A percentile compares a stretch with the other conserved stretches of the same genome.
These are phyloP conservation scores for Dryas iulia DNA, from an alignment of 1,140 invertebrate species.

Conservation along the genomic window DNA sequence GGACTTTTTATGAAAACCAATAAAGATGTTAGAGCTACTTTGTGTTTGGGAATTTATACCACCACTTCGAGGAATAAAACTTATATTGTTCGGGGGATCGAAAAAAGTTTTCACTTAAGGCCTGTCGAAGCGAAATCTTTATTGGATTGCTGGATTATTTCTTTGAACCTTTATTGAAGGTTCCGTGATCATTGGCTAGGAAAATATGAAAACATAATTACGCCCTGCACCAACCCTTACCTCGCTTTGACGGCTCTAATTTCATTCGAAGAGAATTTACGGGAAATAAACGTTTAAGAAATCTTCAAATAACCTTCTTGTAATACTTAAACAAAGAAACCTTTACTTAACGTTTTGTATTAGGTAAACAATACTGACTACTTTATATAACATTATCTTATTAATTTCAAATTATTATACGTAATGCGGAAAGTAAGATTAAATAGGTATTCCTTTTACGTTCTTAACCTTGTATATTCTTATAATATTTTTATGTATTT, in stretches of 20 bases:
- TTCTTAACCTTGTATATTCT: too few species aligned
- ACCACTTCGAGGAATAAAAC: slow-evolving; percentile 75
- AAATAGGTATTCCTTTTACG: too few species aligned
- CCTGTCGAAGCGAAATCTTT: slow-evolving; percentile 72
- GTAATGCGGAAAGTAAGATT: too few species aligned
- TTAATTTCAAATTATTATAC: too few species aligned
- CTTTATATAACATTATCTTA: background rate
- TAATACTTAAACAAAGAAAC: background rate
- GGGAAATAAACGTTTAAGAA: slow-evolving; percentile 1
- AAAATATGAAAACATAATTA: slow-evolving; percentile 61
- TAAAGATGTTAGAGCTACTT: slow-evolving; percentile 78
- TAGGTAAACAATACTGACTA: background rate
- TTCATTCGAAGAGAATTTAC: slow-evolving; percentile 16
- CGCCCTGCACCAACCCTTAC: slow-evolving; percentile 31
- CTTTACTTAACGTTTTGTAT: background rate
- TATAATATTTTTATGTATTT: too few species aligned
- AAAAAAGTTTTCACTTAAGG: slow-evolving; percentile 77
- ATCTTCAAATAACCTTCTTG: slow-evolving; percentile 5
- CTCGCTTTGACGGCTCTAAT: slow-evolving; percentile 26
- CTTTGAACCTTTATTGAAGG: slow-evolving; percentile 51
- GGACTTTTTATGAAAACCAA: slow-evolving; percentile 77
- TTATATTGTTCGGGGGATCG: slow-evolving; percentile 74
- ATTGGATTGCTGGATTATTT: slow-evolving; percentile 73
- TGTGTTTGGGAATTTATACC: slow-evolving; percentile 77
- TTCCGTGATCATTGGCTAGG: slow-evolving; percentile 43